Conservation (phyloP, 2,797 vertebrate genomes). For the Rhincodon typus region DNA sequence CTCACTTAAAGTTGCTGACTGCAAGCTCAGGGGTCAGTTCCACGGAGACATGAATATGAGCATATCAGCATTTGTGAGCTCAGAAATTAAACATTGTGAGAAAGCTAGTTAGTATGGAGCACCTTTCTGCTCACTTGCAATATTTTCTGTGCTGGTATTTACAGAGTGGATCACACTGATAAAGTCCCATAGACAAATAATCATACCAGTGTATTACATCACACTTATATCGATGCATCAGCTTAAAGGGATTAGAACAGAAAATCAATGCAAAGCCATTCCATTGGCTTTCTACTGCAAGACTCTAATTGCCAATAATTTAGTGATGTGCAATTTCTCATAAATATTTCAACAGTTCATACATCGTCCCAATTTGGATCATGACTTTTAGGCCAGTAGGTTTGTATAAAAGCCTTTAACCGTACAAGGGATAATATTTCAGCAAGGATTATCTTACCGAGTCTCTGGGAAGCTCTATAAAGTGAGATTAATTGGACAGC, state of each 20-base stretch:
- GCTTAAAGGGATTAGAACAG: conserved; percentile 31
- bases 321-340: conserved; percentile 31
- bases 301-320: conserved; percentile 32
- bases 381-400: too few species aligned
- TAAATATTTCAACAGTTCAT: background rate
- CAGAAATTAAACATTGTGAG: background rate
- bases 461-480: background rate
- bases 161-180: background rate
- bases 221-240: background rate
- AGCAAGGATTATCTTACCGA: background rate
- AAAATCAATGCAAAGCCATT: background rate
- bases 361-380: background rate
- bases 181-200: background rate
- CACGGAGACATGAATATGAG: background rate
- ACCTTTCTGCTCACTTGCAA: background rate
- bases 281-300: conserved; percentile 11
- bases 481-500: background rate
- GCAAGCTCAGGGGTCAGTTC: background rate
- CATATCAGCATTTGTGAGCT: background rate
- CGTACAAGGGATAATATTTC: background rate
- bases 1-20: background rate
- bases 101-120: background rate
- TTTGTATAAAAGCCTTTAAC: background rate
- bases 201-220: background rate
- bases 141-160: background rate